Base-by-base conservation (phyloP, 2,888 invertebrate species). In the Caenorhabditis drosophilae region DNA sequence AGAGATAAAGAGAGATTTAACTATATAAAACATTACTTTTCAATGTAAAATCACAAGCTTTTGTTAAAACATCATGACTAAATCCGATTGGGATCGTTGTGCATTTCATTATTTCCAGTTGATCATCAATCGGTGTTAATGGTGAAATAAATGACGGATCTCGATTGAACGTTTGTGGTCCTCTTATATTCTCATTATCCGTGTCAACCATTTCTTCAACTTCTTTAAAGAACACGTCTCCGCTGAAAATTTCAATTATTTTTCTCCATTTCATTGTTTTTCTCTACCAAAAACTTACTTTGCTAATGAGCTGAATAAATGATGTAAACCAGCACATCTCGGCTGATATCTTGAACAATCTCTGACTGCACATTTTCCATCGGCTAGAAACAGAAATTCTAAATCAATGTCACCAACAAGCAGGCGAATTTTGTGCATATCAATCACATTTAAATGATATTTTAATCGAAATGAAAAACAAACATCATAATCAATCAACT, bases 331-430 rank as follows among this genome's bases (percentile, higher is more conserved):
- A 7, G 67, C 68, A n/a, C 67, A 67, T 15, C 54, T 26, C 11
- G 75, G 59, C 4, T 50, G 42, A 36, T 48, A 53, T 11, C 70
- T 48, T 1, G 68, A 67, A 23, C 53, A 53, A 36, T 77, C 77
- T 20, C 74, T 52, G 4, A 78, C 59, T 2, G 73, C 78, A 11
- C 68, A 40, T 35, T 56, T 41, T n/a, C 51, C 51, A 15, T 68
- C 73, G 18, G 52, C 50, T 6, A 78, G 51, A 51, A 80, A 49
- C n/a, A 57, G 56, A 26, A 80, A 72, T 44, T 79, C 80, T 31
- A 79, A 50, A 48, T 70, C 62, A 16, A 74, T 49, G 31, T 69
- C 48, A 6, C 75, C 76, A 56, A 67, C 69, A 42, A 63, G 57
- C 31, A 80, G 66, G 7, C 77, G 73, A 9, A 79, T 36, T 12